A percentile compares a stretch with the other conserved stretches of the same genome.
phyloP scores from a whole-genome alignment of 2,888 invertebrate genomes.

The Pachymerium ferrugineum region DNA sequence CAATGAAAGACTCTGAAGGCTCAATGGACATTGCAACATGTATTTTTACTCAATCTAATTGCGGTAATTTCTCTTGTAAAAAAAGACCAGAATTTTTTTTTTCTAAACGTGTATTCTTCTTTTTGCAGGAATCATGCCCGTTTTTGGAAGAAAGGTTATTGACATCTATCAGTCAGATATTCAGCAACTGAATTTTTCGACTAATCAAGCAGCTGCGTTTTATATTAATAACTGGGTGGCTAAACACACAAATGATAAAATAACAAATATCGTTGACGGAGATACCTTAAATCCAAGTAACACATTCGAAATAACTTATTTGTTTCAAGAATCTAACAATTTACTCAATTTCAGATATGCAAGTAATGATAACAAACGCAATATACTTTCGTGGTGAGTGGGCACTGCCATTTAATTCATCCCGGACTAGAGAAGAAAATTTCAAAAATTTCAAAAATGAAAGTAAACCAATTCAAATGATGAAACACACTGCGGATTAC shows the following conservation, averaged over 20 bases:
- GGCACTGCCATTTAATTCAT: background rate
- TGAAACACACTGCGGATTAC: background rate
- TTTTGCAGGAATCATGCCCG: background rate
- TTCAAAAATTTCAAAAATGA: background rate
- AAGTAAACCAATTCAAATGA: background rate
- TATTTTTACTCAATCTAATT: background rate
- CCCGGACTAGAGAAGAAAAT: background rate
- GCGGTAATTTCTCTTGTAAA: background rate
- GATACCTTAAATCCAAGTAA: background rate
- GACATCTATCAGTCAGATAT: slow-evolving; percentile 9
- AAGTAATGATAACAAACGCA: background rate
- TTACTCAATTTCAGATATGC: background rate
- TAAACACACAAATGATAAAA: background rate
- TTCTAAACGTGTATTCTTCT: background rate
- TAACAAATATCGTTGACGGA: background rate
- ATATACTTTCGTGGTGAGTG: slow-evolving; percentile 1
- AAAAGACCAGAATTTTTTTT: background rate
- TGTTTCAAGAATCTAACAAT: background rate
- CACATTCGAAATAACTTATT: background rate
- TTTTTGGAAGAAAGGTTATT: background rate
- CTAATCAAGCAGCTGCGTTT: background rate
- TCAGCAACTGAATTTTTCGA: background rate
- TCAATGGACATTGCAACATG: background rate
- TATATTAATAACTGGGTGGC: slow-evolving; percentile 5
- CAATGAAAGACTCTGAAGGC: background rate